Percentiles rank a stretch among this genome's conserved stretches.
Conservation (phyloP, 2,113 vertebrate species). For the Ochotona princeps region DNA sequence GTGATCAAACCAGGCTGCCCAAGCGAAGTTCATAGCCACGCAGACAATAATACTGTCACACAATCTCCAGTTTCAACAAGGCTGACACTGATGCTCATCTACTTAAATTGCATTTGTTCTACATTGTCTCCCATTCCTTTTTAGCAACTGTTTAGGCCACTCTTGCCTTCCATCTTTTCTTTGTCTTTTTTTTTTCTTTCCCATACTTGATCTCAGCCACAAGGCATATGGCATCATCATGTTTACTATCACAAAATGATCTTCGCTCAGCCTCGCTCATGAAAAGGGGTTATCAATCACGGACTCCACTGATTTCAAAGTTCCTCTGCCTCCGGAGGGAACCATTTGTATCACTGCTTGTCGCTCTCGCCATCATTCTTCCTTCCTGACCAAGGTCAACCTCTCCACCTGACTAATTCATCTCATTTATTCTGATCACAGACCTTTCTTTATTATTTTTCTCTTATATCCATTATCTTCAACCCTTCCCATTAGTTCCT, state of each 20-base stretch:
- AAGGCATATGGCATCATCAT: background rate
- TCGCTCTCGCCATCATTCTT: background rate
- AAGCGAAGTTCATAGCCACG: background rate
- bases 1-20: background rate
- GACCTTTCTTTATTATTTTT: background rate
- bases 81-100: background rate
- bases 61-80: background rate
- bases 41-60: too few species aligned
- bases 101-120: background rate
- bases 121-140: background rate
- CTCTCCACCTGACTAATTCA: background rate
- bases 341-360: background rate
- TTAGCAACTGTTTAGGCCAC: background rate
- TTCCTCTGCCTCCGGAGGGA: background rate
- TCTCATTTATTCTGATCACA: background rate
- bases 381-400: background rate
- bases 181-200: too few species aligned
- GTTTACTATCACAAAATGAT: background rate
- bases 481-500: background rate
- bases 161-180: background rate
- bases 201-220: too few species aligned
- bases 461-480: slow-evolving; percentile 3
- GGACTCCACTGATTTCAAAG: background rate
- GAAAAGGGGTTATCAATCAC: background rate
- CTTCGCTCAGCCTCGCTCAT: background rate